Conservation (phyloP, 2,797 vertebrate species). For the Pseudopleuronectes americanus region DNA sequence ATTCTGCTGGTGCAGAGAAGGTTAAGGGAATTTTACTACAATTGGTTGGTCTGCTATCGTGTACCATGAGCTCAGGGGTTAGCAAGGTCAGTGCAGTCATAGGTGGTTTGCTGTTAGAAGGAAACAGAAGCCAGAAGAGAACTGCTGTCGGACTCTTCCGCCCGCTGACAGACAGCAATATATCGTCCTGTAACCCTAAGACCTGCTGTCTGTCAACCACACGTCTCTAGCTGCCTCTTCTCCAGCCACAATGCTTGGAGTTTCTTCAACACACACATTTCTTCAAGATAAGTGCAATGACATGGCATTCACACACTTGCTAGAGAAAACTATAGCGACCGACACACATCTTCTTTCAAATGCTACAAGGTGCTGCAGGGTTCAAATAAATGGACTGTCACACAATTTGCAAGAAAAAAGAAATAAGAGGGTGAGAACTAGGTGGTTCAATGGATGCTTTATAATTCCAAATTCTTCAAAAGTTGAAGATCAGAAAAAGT, state of each 20-base stretch:
- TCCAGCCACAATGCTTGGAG: constrained; percentile 21
- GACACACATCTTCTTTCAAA: constrained; percentile 49
- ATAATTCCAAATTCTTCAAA: constrained; percentile 14
- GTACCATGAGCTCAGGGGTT: constrained; percentile 3
- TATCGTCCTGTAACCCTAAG: constrained; percentile 49
- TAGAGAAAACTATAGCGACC: constrained; percentile 41
- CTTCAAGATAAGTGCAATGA: constrained; percentile 39
- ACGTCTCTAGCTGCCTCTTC: constrained; percentile 36
- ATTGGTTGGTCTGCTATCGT: neutral
- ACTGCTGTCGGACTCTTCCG: constrained; percentile 34
- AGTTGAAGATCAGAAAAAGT: constrained; percentile 2
- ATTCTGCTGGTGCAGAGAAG: constrained; percentile 5
- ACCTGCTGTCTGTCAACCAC: constrained; percentile 50
- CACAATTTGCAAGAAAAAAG: constrained; percentile 35
- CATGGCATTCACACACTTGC: constrained; percentile 50
- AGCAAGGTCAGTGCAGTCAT: constrained; percentile 44
- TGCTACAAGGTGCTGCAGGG: constrained; percentile 60
- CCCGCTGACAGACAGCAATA: constrained; percentile 36
- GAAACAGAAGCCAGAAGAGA: constrained; percentile 43
- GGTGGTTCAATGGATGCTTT: constrained; percentile 30
- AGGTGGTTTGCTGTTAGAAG: constrained; percentile 50
- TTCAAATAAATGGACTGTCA: constrained; percentile 56
- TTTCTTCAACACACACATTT: constrained; percentile 25
- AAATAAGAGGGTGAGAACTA: constrained; percentile 17
- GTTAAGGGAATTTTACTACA: constrained; percentile 14